Base-by-base conservation (phyloP, 2,113 vertebrate genomes). In the Gymnorhina tibicen region DNA sequence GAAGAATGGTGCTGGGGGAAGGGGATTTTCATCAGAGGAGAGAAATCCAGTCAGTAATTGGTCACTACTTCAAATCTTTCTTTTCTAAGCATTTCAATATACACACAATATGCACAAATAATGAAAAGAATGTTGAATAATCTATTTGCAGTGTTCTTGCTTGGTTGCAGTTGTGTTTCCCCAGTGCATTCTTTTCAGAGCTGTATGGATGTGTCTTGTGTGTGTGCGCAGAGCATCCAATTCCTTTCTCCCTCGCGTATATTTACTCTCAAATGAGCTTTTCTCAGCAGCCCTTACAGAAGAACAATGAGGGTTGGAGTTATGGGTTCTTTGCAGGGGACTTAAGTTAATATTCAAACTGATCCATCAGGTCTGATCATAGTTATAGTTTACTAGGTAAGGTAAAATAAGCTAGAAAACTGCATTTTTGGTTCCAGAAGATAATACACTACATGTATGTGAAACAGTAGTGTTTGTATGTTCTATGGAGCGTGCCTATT, bases 21-120 rank as follows among this genome's bases (percentile, higher is more conserved):
- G 21, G 16, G 8, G 18, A 39, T 52, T 52, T 78, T 11, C 23
- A 58, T 47, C 0, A 0, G 13, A 69, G 32, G 10, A 53, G 10
- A 64, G 11, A 88, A 92, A 73, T 41, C 27, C 15, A 73, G 41
- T 77, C 32, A 37, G 33, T 58, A 66, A 47, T 55, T 63, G 91
- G 23, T 89, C 80, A 39, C 15, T 66, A 32, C 30, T 75, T 87
- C 41, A 77, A 28, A 63, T 86, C 33, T 63, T 80, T 72, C 14
- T 87, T 89, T 59, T 62, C 39, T 52, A 78, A 74, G 39, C 1
- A 6, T 92, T 80, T 89, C 24, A 22, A 2, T 41, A 41, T 37
- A 26, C n/a, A 50, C 33, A 42, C 27, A 41, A 4, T 30, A 37
- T 55, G 35, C 37, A 50, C 33, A 50, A 72, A 39, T 39, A 39